Base-by-base conservation (phyloP, 2,113 vertebrate genomes). In the Pelmatolapia mariae region DNA sequence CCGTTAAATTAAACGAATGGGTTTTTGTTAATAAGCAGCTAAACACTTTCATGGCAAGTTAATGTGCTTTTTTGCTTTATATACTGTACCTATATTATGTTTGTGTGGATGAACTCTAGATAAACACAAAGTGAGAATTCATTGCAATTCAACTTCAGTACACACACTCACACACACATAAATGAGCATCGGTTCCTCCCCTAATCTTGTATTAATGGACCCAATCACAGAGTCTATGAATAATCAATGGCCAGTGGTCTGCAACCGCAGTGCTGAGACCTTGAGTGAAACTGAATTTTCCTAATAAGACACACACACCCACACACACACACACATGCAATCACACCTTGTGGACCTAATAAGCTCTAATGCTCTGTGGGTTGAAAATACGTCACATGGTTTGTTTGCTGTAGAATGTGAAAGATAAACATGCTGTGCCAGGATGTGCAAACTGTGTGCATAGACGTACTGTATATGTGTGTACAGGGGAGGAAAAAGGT, bases 221-320 rank as follows among this genome's bases (percentile, higher is more conserved):
- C 95, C 94, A 96, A 95, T 96, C 95, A 94, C 95, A 96, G 95
- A 91, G 92, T 95, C 94, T 96, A 96, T 96, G 96, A 96, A 96
- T 96, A 96, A 96, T 96, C 96, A 96, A 96, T 96, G 96, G 92
- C 90, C 94, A 96, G 95, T 95, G 94, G 93, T 94, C 92, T 94
- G 95, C 95, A 95, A 95, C 95, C 90, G 83, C 93, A 92, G 90
- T 91, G 94, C 94, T 93, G 93, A 95, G 93, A 95, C 95, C 93
- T 95, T 95, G 94, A 95, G 94, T 94, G 94, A 96, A 94, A 95
- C 94, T 93, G 95, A 96, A 96, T 96, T 95, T 96, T 93, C 89
- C 93, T 96, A 96, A 96, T 96, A 94, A 93, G 93, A 95, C 88
- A 81, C 94, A 87, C 88, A 89, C 84, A 83, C 86, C 73, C 66